Base-by-base conservation (phyloP, 2,797 vertebrate species). In the Falco peregrinus region DNA sequence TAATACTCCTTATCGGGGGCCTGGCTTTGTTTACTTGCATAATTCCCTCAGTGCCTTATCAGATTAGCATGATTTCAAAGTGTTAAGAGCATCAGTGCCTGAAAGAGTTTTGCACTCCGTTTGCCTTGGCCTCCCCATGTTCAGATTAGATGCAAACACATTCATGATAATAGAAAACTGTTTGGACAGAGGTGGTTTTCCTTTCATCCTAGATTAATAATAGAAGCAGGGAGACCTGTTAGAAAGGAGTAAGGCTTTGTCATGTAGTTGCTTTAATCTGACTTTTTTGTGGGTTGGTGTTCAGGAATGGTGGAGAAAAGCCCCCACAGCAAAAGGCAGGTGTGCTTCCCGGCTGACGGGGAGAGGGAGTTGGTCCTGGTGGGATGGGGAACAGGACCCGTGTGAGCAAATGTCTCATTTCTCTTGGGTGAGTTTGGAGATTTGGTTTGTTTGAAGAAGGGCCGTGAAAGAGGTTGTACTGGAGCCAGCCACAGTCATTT, bases 51-150 rank as follows among this genome's bases (percentile, higher is more conserved):
- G 54, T 69, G 84, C 83, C 47, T 90, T 88, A 96, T 95, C 93
- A 92, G 95, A 97, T 96, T 82, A 96, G 81, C 54, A 31, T 79
- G 87, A 89, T 96, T 95, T 95, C 87, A 35, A 95, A 93, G 93
- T 92, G 75, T 92, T 89, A 92, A 93, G 85, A 91, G 73, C 67
- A 64, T 89, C 94, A 75, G 56, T 51, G 80, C 92, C 84, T 56
- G 53, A 43, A 93, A 93, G 90, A 96, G 85, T 93, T 91, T 61
- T 82, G 87, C 68, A 48, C 54, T 80, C 10, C 2, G 54, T 61
- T 91, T 81, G 37, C 74, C 48, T 69, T 47, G 70, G 57, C 59
- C 67, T 67, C 57, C 31, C 76, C 2, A 2, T 24, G 59, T 26
- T 93, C 81, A 35, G 60, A 71, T 93, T 61, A 81, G 53, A 68